phyloP scores from a whole-genome alignment of 2,113 vertebrate species.

The Macquaria ambigua region DNA sequence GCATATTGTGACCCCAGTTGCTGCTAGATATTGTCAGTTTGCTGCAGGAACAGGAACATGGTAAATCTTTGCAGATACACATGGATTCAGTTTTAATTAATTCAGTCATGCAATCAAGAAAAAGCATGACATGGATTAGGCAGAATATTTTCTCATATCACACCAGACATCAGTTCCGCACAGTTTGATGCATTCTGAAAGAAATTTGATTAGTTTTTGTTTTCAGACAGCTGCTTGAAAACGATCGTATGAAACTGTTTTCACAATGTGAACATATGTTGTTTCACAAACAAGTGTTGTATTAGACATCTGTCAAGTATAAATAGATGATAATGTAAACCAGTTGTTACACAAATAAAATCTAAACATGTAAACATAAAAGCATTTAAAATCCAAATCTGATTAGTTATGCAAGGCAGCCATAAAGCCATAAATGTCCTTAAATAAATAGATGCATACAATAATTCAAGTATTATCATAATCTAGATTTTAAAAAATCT shows the following conservation, averaged over 20 bases:
- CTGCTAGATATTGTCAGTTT: background rate
- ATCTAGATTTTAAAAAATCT: background rate
- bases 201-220: slow-evolving; percentile 13
- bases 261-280: no score
- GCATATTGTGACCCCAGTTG: background rate
- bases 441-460: background rate
- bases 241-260: background rate
- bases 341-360: background rate
- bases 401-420: background rate
- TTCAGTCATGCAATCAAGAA: background rate
- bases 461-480: background rate
- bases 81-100: background rate
- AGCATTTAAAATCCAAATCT: background rate
- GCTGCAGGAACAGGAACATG: background rate
- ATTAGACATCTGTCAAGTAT: no score
- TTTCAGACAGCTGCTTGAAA: background rate
- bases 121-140: slow-evolving; percentile 18
- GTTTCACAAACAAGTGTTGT: background rate
- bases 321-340: no score
- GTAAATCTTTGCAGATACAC: background rate
- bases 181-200: background rate
- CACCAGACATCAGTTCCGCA: background rate
- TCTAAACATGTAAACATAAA: background rate
- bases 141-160: background rate
- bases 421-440: background rate